Conservation (phyloP, 2,888 invertebrate genomes). For the Papilio elwesi region DNA sequence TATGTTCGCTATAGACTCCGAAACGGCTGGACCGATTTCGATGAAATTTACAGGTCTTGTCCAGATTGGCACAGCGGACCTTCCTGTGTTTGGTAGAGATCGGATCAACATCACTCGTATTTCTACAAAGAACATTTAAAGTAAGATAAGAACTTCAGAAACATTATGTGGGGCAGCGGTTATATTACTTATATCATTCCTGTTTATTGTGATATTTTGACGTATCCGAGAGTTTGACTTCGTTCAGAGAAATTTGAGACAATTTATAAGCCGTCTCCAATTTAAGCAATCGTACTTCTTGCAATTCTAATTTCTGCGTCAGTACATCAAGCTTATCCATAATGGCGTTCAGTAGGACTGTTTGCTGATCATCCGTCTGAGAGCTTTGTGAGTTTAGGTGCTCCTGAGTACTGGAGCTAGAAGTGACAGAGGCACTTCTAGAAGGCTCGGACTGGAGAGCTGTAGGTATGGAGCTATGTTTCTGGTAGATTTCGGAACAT, state of each 20-base stretch:
- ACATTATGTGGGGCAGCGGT: background rate
- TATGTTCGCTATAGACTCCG: no score
- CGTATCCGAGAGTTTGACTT: background rate
- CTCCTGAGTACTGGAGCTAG: constrained; percentile 12
- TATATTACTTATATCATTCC: background rate
- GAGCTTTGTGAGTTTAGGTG: background rate
- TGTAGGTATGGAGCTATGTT: constrained; percentile 43
- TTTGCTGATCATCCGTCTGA: constrained; percentile 13
- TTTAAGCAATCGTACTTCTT: constrained; percentile 52
- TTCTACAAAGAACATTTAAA: no score
- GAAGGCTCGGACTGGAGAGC: background rate
- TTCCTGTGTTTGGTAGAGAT: no score
- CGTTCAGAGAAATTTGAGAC: background rate
- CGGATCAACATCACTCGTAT: no score
- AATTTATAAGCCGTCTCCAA: constrained; percentile 42
- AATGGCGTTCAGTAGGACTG: constrained; percentile 49
- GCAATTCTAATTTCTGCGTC: constrained; percentile 48
- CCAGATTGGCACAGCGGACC: no score
- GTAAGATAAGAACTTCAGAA: constrained; percentile 14
- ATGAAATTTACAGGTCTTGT: no score
- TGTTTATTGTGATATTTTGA: no score
- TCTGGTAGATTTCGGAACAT: constrained; percentile 61
- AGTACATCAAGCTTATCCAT: constrained; percentile 54
- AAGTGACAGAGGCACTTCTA: background rate
- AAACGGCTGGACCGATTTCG: no score